A percentile compares a stretch with the other conserved stretches of the same genome.
Evolutionary conservation across 2,888 invertebrate genomes (phyloP).

Genomic region (Lepidocyrtinus sp.): DNA sequence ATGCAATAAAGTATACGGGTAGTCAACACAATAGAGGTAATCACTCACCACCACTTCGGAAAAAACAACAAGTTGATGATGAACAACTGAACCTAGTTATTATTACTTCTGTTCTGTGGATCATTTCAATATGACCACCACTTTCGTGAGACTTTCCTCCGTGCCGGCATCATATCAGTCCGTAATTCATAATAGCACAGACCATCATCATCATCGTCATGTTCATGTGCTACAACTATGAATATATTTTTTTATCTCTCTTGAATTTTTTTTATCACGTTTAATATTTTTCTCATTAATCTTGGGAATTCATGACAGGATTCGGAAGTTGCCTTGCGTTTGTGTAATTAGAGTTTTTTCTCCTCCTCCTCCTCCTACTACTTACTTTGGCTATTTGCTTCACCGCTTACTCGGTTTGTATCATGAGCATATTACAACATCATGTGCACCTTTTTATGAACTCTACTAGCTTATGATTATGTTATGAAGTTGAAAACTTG

Average conservation of each 20-base stretch:
- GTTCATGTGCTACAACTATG: neutral
- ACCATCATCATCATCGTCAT: slow-evolving; percentile 1
- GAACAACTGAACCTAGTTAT: slow-evolving; percentile 21
- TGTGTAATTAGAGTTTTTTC: slow-evolving; percentile 67
- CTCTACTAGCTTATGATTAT: slow-evolving; percentile 50
- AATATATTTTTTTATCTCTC: neutral
- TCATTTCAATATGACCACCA: slow-evolving; percentile 4
- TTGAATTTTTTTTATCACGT: slow-evolving; percentile 60
- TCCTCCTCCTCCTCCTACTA: slow-evolving; percentile 55
- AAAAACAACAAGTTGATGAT: slow-evolving; percentile 34
- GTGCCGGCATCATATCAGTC: neutral
- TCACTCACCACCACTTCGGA: slow-evolving; percentile 43
- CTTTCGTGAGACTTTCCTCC: neutral
- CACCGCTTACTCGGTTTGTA: slow-evolving; percentile 18
- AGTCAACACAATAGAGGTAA: slow-evolving; percentile 27
- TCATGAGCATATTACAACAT: slow-evolving; percentile 23
- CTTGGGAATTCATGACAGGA: slow-evolving; percentile 66
- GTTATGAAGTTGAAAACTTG: slow-evolving; percentile 12
- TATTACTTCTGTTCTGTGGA: neutral
- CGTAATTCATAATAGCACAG: neutral
- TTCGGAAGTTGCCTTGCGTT: slow-evolving; percentile 67
- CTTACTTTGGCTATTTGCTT: slow-evolving; percentile 8
- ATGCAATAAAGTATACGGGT: slow-evolving; percentile 10
- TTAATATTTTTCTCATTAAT: slow-evolving; percentile 69
- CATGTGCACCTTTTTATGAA: slow-evolving; percentile 42